Base-by-base conservation (phyloP, 1,140 invertebrate species). In the Listronotus bonariensis region DNA sequence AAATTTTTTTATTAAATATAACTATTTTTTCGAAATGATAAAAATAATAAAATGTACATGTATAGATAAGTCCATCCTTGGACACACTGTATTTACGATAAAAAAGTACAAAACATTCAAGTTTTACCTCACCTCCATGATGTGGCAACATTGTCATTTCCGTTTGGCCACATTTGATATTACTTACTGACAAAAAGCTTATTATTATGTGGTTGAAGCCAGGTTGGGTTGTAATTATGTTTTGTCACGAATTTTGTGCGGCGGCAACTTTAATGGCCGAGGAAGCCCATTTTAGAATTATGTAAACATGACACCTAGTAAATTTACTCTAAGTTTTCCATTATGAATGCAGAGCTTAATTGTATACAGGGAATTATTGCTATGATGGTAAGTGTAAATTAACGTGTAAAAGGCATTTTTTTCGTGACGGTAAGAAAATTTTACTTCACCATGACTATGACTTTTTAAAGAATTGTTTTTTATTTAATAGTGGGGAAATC, bases 251-350 rank as follows among this genome's bases (percentile, higher is more conserved):
- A 59, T 59, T 40, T 59, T 18, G 26, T n/a, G 20, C 56, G 45
- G 40, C 45, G 56, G 32, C 56, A 49, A 26, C 31, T 38, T 48
- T 59, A 59, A 59, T 40, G 56, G 43, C 20, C 32, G 56, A 36
- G 43, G 32, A 59, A 46, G 45, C 43, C 36, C 43, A 43, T 59
- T 59, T 38, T 31, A 32, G 17, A 59, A 59, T 59, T 59, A 59
- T 48, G 56, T 59, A 46, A 59, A 59, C 56, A 59, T 49, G 56
- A 59, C 56, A 48, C 56, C 56, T 59, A 38, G 45, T 59, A 59
- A 48, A 59, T 59, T 46, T 59, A 48, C 56, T 59, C 31, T 56
- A 56, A 56, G 54, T 56, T 55, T 26, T 14, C 41, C 41, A 56
- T 56, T 56, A 56, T 40, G 43, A 56, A 56, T 56, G 43, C 42